Conservation (phyloP, 2,888 invertebrate species). For the Hermaeophaga mercurialis region DNA sequence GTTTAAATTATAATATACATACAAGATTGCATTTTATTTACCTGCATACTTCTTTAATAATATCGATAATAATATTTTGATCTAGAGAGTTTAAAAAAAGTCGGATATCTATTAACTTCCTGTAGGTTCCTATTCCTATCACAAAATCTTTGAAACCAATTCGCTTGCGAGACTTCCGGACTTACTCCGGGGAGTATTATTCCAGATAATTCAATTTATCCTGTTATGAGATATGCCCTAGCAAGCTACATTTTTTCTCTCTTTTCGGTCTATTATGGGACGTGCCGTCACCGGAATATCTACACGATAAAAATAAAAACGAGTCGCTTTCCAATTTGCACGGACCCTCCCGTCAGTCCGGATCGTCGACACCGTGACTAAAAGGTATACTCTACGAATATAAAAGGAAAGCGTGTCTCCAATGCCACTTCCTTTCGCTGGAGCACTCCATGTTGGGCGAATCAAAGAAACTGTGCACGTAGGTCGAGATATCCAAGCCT, state of each 20-base stretch:
- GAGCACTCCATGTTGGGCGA: not conserved
- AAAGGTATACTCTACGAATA: constrained; percentile 19
- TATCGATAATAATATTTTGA: too few species aligned
- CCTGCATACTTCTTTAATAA: too few species aligned
- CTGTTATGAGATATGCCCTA: constrained; percentile 25
- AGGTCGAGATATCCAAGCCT: not conserved
- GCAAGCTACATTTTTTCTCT: constrained; percentile 20
- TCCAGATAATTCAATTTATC: constrained; percentile 24
- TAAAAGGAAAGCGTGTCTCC: constrained; percentile 19
- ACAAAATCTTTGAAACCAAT: constrained; percentile 18
- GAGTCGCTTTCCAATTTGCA: constrained; percentile 32
- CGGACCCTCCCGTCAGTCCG: constrained; percentile 12
- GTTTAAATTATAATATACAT: too few species aligned
- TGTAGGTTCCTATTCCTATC: constrained; percentile 16
- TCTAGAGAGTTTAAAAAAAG: too few species aligned
- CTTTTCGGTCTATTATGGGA: constrained; percentile 36
- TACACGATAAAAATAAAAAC: constrained; percentile 29
- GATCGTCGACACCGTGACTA: constrained; percentile 13
- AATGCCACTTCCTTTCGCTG: not conserved
- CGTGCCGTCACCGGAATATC: constrained; percentile 33
- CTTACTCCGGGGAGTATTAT: constrained; percentile 26
- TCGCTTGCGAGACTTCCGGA: constrained; percentile 15
- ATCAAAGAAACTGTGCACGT: constrained; percentile 18
- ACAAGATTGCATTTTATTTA: too few species aligned
- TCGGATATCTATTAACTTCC: too few species aligned